Conservation (phyloP, 2,888 invertebrate species). For the Tuta absoluta region DNA sequence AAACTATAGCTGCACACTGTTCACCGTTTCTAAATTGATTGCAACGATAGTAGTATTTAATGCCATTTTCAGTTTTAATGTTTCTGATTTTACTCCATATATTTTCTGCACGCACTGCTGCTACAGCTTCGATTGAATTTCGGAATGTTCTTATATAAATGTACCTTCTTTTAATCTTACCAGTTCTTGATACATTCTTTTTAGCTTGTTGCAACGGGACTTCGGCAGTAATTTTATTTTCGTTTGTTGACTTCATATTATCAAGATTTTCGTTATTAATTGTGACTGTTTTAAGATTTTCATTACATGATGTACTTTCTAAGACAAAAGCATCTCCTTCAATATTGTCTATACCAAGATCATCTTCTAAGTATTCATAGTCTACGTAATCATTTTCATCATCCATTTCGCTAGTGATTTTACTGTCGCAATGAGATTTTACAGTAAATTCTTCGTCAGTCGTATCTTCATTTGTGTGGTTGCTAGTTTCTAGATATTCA, state of each 20-base stretch:
- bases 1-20: conserved; percentile 7
- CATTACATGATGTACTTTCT: not conserved
- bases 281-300: not conserved
- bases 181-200: not conserved
- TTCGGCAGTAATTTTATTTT: not conserved
- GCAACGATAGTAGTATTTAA: conserved; percentile 2
- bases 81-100: conserved; percentile 4
- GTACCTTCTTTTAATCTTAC: not conserved
- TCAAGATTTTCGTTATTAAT: not conserved
- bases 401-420: not conserved
- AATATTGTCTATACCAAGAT: not conserved
- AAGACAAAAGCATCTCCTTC: not conserved
- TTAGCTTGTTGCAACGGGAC: not conserved
- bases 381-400: not conserved
- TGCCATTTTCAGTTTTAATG: conserved; percentile 7
- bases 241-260: not conserved
- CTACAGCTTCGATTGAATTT: not conserved
- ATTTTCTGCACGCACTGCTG: conserved; percentile 3
- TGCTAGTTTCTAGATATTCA: not conserved
- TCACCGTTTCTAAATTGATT: not conserved
- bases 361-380: not conserved
- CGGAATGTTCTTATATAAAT: not conserved
- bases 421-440: not conserved
- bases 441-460: not conserved
- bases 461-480: not conserved